Percentiles rank a stretch among this genome's conserved stretches.
Conservation (phyloP, 1,140 invertebrate species). For the Schlechtendalia chinensis region DNA sequence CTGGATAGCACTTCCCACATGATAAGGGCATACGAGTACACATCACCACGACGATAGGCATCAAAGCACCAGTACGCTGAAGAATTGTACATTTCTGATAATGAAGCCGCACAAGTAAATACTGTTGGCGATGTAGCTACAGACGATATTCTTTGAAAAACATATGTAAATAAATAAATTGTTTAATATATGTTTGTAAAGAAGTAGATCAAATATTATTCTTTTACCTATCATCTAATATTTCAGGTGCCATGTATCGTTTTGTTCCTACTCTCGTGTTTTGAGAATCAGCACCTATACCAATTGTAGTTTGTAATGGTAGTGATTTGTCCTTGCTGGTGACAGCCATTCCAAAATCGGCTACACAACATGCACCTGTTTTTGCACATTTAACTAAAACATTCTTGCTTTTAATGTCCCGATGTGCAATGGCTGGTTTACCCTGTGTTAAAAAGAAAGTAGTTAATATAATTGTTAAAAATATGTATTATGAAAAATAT, state of each 20-base stretch:
- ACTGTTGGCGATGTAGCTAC: neutral
- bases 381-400: slow-evolving; percentile 75
- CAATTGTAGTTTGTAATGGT: neutral
- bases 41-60: slow-evolving; percentile 81
- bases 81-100: neutral
- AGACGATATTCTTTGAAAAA: neutral
- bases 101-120: neutral
- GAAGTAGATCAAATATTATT: too few species aligned
- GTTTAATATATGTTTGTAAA: too few species aligned
- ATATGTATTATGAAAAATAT: too few species aligned
- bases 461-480: too few species aligned
- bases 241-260: slow-evolving; percentile 92
- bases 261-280: slow-evolving; percentile 72
- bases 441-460: slow-evolving; percentile 59
- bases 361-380: slow-evolving; percentile 87
- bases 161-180: neutral
- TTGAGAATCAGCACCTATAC: slow-evolving; percentile 61
- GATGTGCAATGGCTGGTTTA: slow-evolving; percentile 89
- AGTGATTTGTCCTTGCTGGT: slow-evolving; percentile 56
- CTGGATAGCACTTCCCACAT: slow-evolving; percentile 87
- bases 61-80: slow-evolving; percentile 68
- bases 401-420: slow-evolving; percentile 95
- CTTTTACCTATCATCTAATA: slow-evolving; percentile 76
- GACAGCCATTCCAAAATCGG: slow-evolving; percentile 89
- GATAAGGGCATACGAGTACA: slow-evolving; percentile 87